A percentile compares a stretch with the other conserved stretches of the same genome.
phyloP scores from a whole-genome alignment of 30 jellyfish, hydroid and myxozoan genomes.

The Cassiopea andromeda region DNA sequence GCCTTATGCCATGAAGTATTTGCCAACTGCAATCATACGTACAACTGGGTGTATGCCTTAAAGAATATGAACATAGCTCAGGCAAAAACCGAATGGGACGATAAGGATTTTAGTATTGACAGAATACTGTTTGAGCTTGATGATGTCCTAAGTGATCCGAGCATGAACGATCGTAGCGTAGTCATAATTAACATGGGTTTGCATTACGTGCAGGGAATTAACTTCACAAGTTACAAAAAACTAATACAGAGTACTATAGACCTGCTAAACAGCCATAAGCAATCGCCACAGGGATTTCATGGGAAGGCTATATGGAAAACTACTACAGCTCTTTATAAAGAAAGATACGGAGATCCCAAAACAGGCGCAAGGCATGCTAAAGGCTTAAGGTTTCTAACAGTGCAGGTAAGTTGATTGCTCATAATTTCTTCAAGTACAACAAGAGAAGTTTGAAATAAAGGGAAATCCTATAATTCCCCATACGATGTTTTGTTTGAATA shows the following conservation, averaged over 20 bases:
- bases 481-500: too few species aligned
- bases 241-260: constrained; percentile 69
- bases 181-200: constrained; percentile 85
- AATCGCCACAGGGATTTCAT: constrained; percentile 76
- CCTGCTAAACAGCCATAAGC: constrained; percentile 69
- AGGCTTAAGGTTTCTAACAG: constrained; percentile 86
- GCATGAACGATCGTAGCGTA: constrained; percentile 82
- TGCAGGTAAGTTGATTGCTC: constrained; percentile 76
- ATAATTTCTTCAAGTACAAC: background rate
- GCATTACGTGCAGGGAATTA: constrained; percentile 86
- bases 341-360: constrained; percentile 92
- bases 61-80: constrained; percentile 71
- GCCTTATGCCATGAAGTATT: constrained; percentile 78
- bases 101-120: constrained; percentile 84
- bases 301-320: constrained; percentile 96
- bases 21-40: constrained; percentile 83
- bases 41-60: constrained; percentile 91
- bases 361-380: constrained; percentile 91
- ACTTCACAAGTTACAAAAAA: constrained; percentile 43
- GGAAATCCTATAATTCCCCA: background rate
- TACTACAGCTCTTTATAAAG: constrained; percentile 91
- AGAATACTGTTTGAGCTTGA: constrained; percentile 78
- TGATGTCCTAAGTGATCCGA: constrained; percentile 64
- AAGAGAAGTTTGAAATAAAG: background rate
- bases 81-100: constrained; percentile 81